Conservation (phyloP, 2,888 invertebrate species). For the Baccha elongata region DNA sequence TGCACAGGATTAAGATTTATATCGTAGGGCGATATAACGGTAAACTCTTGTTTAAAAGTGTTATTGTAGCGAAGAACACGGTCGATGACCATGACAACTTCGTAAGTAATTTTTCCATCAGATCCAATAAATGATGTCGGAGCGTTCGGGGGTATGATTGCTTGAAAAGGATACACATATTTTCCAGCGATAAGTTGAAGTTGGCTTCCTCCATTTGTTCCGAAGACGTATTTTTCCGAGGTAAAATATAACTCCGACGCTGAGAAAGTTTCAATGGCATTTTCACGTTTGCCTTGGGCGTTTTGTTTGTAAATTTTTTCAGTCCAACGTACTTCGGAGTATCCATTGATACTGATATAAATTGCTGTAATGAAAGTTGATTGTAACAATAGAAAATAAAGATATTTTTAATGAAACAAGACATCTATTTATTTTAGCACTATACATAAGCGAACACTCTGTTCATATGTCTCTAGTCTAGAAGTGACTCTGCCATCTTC, state of each 20-base stretch:
- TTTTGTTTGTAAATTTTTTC: constrained; percentile 79
- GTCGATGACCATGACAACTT: constrained; percentile 89
- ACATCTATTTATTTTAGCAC: too few relatives aligned
- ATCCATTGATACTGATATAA: constrained; percentile 80
- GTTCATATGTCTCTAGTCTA: too few relatives aligned
- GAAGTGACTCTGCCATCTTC: too few relatives aligned
- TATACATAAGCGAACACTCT: too few relatives aligned
- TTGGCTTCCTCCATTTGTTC: constrained; percentile 84
- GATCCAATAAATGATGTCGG: constrained; percentile 91
- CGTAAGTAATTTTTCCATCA: constrained; percentile 90
- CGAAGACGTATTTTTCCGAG: constrained; percentile 80
- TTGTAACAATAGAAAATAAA: background rate
- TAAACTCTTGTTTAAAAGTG: constrained; percentile 90
- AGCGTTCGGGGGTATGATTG: constrained; percentile 84
- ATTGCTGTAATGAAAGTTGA: constrained; percentile 77
- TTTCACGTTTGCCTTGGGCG: constrained; percentile 78
- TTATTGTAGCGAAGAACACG: constrained; percentile 94
- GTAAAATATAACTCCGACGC: constrained; percentile 80
- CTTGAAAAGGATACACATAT: constrained; percentile 90
- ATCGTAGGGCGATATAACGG: constrained; percentile 90
- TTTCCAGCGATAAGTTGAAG: constrained; percentile 87
- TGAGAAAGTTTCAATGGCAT: constrained; percentile 78
- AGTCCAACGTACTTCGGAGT: constrained; percentile 81
- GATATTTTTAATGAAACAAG: too few relatives aligned
- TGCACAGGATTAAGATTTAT: constrained; percentile 88